A percentile compares a stretch with the other conserved stretches of the same genome.
These are phyloP conservation scores for Hetaerina titia DNA, from an alignment of 2,888 invertebrate species.

Conservation along the genomic window DNA sequence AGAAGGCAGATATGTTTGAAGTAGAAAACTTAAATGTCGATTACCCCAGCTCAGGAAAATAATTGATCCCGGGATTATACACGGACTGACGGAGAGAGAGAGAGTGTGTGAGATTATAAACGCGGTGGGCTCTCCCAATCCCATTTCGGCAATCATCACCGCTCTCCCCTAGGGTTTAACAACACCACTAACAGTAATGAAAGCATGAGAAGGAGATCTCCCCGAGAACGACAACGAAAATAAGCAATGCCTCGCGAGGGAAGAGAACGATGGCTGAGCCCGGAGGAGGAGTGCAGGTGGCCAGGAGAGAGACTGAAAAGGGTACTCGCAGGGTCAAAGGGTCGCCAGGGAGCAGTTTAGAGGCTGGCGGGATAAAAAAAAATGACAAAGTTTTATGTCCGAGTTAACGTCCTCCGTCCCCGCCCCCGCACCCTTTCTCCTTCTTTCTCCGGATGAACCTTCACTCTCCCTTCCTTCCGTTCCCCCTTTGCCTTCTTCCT, in stretches of 20 bases:
- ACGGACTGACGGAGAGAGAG: background rate
- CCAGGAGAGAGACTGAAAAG: background rate
- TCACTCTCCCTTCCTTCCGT: background rate
- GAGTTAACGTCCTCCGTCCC: background rate
- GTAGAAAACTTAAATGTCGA: background rate
- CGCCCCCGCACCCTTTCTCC: background rate
- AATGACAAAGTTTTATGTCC: conserved; percentile 15
- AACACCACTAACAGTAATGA: background rate
- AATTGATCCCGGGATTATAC: background rate
- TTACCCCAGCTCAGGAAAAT: background rate
- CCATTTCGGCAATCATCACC: conserved; percentile 23
- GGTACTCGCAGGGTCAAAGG: conserved; percentile 19
- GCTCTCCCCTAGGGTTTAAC: background rate
- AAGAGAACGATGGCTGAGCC: background rate
- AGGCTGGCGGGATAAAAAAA: conserved; percentile 15
- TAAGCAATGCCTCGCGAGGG: background rate
- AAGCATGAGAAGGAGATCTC: background rate
- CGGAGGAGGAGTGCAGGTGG: background rate
- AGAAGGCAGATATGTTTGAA: background rate
- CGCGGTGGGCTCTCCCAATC: background rate
- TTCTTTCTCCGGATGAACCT: background rate
- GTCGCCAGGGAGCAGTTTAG: conserved; percentile 35
- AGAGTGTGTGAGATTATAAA: background rate
- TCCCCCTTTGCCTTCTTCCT: background rate
- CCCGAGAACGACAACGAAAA: background rate